A percentile compares a stretch with the other conserved stretches of the same genome.
phyloP scores from a whole-genome alignment of 2,113 vertebrate genomes.

The Phylloscopus trochilus region DNA sequence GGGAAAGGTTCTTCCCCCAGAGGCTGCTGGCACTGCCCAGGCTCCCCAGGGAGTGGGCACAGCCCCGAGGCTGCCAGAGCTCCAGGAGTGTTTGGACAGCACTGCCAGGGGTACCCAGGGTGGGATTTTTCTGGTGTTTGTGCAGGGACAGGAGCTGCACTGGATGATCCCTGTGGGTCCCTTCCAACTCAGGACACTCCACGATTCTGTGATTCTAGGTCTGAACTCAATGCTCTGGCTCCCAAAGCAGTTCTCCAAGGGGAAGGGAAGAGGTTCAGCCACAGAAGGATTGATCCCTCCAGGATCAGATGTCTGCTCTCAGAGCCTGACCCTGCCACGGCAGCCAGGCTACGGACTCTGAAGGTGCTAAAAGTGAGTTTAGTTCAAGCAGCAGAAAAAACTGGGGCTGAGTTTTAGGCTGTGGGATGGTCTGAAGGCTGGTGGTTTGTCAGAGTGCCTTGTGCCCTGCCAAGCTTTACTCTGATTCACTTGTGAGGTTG shows the following conservation, averaged over 20 bases:
- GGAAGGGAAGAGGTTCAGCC: neutral
- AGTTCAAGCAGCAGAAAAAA: neutral
- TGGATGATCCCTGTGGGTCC: neutral
- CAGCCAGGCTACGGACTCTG: neutral
- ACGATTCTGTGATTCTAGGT: neutral
- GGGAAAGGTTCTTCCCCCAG: neutral
- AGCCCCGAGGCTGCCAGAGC: neutral
- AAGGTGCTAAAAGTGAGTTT: neutral
- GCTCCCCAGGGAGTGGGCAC: neutral
- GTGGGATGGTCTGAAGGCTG: neutral
- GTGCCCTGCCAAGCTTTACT: neutral
- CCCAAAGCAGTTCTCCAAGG: fast-evolving
- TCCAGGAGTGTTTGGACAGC: fast-evolving
- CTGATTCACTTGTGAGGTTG: fast-evolving
- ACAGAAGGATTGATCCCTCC: neutral
- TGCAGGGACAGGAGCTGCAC: neutral
- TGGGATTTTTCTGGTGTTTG: neutral
- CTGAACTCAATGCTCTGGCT: neutral
- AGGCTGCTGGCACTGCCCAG: neutral
- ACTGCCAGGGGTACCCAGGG: neutral
- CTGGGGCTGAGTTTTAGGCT: neutral
- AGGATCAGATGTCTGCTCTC: neutral
- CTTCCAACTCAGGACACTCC: neutral
- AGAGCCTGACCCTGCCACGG: neutral
- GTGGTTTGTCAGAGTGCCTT: neutral